These are phyloP conservation scores for Neodon shergylaensis DNA, from an alignment of 2,113 vertebrate genomes.

Conservation along the genomic window DNA sequence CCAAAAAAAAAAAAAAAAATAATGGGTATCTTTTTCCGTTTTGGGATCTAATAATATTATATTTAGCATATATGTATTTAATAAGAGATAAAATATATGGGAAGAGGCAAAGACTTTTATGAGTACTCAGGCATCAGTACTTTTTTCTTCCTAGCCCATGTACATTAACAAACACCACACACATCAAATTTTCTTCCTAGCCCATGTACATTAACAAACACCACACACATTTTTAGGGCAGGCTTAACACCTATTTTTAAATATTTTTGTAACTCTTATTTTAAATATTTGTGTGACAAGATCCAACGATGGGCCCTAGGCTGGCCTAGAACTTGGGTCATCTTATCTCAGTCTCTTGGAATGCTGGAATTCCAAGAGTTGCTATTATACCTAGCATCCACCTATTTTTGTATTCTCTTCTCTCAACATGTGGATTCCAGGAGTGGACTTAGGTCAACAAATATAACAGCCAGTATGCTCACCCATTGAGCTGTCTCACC, in stretches of 20 bases:
- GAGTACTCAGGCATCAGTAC: neutral
- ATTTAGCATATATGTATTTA: constrained; percentile 8
- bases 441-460: neutral
- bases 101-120: constrained; percentile 29
- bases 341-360: neutral
- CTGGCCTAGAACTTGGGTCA: neutral
- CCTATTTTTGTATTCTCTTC: neutral
- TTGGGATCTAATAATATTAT: neutral
- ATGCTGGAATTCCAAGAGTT: neutral
- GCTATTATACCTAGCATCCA: neutral
- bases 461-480: neutral
- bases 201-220: neutral
- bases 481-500: neutral
- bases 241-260: neutral
- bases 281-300: neutral
- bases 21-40: constrained; percentile 4
- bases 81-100: constrained; percentile 24
- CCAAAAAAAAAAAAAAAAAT: too few relatives aligned
- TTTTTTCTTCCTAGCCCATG: neutral
- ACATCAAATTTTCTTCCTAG: neutral
- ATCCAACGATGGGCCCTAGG: neutral
- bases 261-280: neutral
- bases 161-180: neutral
- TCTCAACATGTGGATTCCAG: neutral
- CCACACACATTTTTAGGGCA: neutral